These are phyloP conservation scores for Andrena marginata DNA, from an alignment of 2,888 invertebrate genomes.

Conservation along the genomic window DNA sequence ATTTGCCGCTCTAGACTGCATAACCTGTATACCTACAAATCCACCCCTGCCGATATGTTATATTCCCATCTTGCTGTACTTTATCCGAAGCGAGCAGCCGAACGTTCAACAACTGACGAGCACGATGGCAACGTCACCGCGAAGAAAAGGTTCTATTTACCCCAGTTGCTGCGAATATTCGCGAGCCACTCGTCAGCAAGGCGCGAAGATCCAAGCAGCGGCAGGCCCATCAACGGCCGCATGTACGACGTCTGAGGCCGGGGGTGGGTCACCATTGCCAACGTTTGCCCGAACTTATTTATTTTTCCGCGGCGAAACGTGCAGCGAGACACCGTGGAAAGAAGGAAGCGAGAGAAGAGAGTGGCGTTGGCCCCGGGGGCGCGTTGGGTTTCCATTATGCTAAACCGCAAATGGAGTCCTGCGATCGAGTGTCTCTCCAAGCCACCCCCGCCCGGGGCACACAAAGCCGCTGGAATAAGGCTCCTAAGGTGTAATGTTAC, in stretches of 20 bases:
- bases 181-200: neutral
- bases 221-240: neutral
- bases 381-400: slow-evolving; percentile 85
- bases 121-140: no score
- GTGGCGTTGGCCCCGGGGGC: slow-evolving; percentile 76
- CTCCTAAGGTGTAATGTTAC: slow-evolving; percentile 84
- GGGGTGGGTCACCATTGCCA: slow-evolving; percentile 16
- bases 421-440: slow-evolving; percentile 84
- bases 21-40: no score
- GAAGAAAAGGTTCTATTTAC: slow-evolving; percentile 1
- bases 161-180: neutral
- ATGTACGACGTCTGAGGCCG: slow-evolving; percentile 39
- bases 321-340: slow-evolving; percentile 28
- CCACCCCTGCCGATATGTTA: no score
- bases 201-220: neutral
- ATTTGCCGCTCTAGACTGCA: no score
- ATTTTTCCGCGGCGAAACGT: slow-evolving; percentile 54
- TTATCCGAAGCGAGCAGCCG: neutral
- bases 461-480: slow-evolving; percentile 80
- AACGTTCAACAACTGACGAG: neutral
- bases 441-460: slow-evolving; percentile 74
- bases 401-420: slow-evolving; percentile 85
- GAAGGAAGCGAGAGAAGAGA: slow-evolving; percentile 38
- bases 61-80: neutral
- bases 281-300: slow-evolving; percentile 58